phyloP scores from a whole-genome alignment of 2,113 vertebrate species.

The Sturnus vulgaris region DNA sequence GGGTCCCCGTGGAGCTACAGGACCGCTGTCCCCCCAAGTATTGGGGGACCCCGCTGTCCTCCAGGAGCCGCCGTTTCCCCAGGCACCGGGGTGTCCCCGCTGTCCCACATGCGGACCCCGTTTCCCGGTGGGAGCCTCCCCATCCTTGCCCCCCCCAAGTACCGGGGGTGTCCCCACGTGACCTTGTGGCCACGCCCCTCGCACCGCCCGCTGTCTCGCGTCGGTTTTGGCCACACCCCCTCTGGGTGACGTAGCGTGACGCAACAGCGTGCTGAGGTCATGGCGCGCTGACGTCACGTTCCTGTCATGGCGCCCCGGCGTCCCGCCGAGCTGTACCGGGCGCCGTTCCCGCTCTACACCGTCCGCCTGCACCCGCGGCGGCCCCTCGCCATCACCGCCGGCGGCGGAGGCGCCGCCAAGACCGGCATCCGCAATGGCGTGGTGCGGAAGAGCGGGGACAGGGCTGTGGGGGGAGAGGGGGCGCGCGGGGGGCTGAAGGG shows the following conservation, averaged over 20 bases:
- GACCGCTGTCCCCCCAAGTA: fast-evolving
- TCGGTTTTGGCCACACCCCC: not conserved
- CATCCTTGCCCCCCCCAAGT: fast-evolving
- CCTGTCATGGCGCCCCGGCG: constrained; percentile 78
- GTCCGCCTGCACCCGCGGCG: constrained; percentile 79
- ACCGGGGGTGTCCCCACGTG: not conserved
- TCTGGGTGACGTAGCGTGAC: fast-evolving
- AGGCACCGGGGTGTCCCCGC: fast-evolving
- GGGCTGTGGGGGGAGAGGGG: not conserved
- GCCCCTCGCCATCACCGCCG: constrained; percentile 84
- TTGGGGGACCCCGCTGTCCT: not conserved
- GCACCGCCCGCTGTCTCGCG: not conserved
- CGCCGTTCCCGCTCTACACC: constrained; percentile 90
- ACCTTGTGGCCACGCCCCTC: fast-evolving
- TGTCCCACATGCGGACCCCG: too few species aligned
- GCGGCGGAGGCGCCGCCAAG: constrained; percentile 89
- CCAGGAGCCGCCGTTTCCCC: not conserved
- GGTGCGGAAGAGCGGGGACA: constrained; percentile 58
- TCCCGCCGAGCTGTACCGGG: constrained; percentile 85
- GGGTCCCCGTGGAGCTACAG: not conserved
- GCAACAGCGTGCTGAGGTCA: not conserved
- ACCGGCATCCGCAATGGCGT: constrained; percentile 92
- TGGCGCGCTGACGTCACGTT: not conserved
- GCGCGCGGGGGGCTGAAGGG: not conserved
- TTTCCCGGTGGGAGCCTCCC: too few species aligned